phyloP scores from a whole-genome alignment of 2,113 vertebrate genomes.

The Hepsetus odoe region DNA sequence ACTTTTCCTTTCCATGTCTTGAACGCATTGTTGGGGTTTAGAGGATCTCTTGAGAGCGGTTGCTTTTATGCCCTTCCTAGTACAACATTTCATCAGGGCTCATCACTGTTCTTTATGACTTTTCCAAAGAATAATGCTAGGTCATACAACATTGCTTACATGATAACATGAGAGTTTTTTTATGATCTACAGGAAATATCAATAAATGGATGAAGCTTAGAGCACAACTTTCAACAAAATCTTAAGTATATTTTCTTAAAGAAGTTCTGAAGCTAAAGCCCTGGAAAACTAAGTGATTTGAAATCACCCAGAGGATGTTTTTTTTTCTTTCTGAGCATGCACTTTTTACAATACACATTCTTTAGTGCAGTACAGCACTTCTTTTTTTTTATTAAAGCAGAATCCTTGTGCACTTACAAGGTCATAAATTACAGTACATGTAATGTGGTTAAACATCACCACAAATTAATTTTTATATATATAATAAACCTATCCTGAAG shows the following conservation, averaged over 20 bases:
- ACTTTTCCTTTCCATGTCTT: background rate
- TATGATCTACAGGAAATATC: background rate
- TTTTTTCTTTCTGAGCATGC: too few species aligned
- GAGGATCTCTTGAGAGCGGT: slow-evolving; percentile 7
- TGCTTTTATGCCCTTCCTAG: slow-evolving; percentile 31
- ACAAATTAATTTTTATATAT: slow-evolving; percentile 37
- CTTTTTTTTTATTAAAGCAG: background rate
- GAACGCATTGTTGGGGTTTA: background rate
- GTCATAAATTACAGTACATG: slow-evolving; percentile 18
- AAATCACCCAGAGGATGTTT: too few species aligned
- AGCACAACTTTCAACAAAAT: background rate
- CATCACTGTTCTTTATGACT: background rate
- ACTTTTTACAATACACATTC: too few species aligned
- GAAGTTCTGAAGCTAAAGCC: slow-evolving; percentile 5
- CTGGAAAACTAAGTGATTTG: slow-evolving; percentile 7
- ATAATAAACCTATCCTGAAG: slow-evolving; percentile 37
- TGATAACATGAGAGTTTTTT: background rate
- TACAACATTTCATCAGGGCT: slow-evolving; percentile 27
- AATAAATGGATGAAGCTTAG: background rate
- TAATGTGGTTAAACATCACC: slow-evolving; percentile 25
- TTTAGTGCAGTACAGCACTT: too few species aligned
- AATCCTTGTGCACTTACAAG: slow-evolving; percentile 11
- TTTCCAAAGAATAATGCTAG: background rate
- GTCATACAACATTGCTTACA: background rate
- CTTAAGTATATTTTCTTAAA: background rate